A percentile compares a stretch with the other conserved stretches of the same genome.
These are phyloP conservation scores for Otolemur garnettii DNA, from an alignment of 2,113 vertebrate genomes.

Conservation along the genomic window DNA sequence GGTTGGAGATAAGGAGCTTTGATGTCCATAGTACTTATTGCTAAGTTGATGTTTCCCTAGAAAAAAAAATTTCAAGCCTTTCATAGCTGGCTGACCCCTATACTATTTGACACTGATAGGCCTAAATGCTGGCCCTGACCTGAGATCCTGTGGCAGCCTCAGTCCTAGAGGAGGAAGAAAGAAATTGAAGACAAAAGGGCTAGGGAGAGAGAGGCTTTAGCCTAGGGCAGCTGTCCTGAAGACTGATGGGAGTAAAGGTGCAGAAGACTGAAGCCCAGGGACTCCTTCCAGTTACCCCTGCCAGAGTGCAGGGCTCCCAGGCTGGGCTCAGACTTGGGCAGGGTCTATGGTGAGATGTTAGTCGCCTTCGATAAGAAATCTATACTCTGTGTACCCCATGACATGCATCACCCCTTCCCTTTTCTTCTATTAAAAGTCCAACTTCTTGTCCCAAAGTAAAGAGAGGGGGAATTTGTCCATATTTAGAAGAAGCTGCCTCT, in stretches of 20 bases:
- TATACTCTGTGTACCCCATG: neutral
- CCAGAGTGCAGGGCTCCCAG: rapidly evolving
- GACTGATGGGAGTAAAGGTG: neutral
- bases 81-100: neutral
- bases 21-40: neutral
- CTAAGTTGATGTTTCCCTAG: neutral
- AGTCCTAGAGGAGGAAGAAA: neutral
- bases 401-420: neutral
- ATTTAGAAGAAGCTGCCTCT: neutral
- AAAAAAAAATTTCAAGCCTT: neutral
- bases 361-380: neutral
- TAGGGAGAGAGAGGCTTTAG: neutral
- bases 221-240: no score
- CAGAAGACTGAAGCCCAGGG: neutral
- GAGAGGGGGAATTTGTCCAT: no score
- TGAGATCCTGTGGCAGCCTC: neutral
- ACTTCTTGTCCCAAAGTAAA: neutral
- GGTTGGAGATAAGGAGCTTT: neutral
- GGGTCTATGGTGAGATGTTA: neutral
- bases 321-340: neutral
- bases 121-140: neutral
- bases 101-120: neutral
- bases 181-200: neutral
- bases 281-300: neutral
- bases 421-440: neutral